Conservation (phyloP, 2,888 invertebrate species). For the Syritta pipiens region DNA sequence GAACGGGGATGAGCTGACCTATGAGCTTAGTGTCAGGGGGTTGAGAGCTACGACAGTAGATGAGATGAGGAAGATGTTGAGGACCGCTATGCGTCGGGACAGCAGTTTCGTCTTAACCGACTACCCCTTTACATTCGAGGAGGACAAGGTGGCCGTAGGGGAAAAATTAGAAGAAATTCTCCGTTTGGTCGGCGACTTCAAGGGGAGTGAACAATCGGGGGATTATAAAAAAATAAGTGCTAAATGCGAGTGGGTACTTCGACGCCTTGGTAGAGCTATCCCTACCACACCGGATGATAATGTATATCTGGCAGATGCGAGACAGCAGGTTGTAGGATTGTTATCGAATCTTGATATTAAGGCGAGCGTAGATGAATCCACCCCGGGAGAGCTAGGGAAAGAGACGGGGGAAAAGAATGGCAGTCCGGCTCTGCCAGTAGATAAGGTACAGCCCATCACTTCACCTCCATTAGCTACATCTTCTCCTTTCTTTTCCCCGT, state of each 20-base stretch:
- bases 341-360: not conserved
- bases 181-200: not conserved
- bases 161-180: conserved; percentile 6
- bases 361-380: not conserved
- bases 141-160: conserved; percentile 10
- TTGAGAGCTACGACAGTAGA: not conserved
- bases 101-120: conserved; percentile 5
- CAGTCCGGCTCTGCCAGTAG: not conserved
- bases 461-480: too few relatives aligned
- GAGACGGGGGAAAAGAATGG: too few relatives aligned
- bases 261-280: not conserved
- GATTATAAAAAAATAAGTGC: conserved; percentile 13
- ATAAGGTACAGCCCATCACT: too few relatives aligned
- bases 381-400: not conserved
- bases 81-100: not conserved
- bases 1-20: conserved; percentile 13
- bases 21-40: not conserved
- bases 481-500: not conserved
- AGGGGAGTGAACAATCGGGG: not conserved
- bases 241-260: conserved; percentile 25
- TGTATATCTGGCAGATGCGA: not conserved
- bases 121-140: conserved; percentile 25
- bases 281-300: not conserved
- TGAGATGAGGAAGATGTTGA: not conserved
- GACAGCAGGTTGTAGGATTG: not conserved